These are phyloP conservation scores for Thereva unica DNA, from an alignment of 2,888 invertebrate genomes.

Conservation along the genomic window DNA sequence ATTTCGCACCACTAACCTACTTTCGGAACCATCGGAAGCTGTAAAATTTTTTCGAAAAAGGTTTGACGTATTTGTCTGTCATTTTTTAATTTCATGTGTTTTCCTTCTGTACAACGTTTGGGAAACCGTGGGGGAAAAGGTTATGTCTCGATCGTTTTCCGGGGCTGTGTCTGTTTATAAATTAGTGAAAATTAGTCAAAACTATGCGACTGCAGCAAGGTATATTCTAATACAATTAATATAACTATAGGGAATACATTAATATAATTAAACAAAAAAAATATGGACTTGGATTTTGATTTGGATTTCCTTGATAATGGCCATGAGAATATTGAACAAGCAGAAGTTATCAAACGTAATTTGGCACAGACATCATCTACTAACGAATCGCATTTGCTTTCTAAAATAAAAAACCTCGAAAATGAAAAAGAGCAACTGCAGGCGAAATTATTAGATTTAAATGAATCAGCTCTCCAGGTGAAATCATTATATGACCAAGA, in stretches of 20 bases:
- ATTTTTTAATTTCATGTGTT: too few relatives aligned
- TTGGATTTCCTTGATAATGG: background rate
- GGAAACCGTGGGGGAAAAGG: too few relatives aligned
- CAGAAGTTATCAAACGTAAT: slow-evolving; percentile 11
- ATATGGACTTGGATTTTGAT: slow-evolving; percentile 4
- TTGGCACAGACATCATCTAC: slow-evolving; percentile 34
- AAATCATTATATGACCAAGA: slow-evolving; percentile 35
- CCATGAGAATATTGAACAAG: background rate
- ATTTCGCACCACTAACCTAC: background rate
- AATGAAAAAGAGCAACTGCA: slow-evolving; percentile 19
- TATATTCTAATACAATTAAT: background rate
- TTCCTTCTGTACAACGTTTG: too few relatives aligned
- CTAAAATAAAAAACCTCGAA: slow-evolving; percentile 17
- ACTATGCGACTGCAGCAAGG: too few relatives aligned
- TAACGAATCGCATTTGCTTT: slow-evolving; percentile 31
- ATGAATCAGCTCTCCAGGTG: slow-evolving; percentile 29
- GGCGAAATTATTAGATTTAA: slow-evolving; percentile 19
- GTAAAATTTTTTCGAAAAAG: too few relatives aligned
- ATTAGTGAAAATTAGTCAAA: too few relatives aligned
- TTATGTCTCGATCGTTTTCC: too few relatives aligned
- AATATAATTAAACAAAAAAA: background rate
- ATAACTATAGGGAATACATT: background rate
- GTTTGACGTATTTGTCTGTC: too few relatives aligned
- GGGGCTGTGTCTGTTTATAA: too few relatives aligned
- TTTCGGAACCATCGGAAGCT: too few relatives aligned